phyloP scores from a whole-genome alignment of 2,888 invertebrate genomes.

The Coelogynopora nodosa region DNA sequence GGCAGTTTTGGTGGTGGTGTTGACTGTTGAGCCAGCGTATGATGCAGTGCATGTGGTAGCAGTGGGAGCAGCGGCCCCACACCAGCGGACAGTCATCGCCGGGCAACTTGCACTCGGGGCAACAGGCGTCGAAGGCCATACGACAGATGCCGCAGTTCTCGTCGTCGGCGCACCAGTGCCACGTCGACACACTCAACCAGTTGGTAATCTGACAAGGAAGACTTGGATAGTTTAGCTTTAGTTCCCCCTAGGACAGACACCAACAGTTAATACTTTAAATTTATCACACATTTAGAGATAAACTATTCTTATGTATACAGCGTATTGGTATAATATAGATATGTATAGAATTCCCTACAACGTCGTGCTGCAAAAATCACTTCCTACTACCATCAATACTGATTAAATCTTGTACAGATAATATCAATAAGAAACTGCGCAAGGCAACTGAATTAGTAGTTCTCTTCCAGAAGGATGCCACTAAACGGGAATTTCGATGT shows the following conservation, averaged over 20 bases:
- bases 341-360: too few species aligned
- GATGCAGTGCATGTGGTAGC: conserved; percentile 99
- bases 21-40: conserved; percentile 94
- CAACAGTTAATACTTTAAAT: too few species aligned
- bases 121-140: conserved; percentile 96
- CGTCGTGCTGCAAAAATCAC: too few species aligned
- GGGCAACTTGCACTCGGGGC: conserved; percentile 91
- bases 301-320: too few species aligned
- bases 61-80: conserved; percentile 97
- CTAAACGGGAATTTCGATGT: background rate
- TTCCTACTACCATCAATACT: too few species aligned
- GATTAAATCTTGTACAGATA: too few species aligned
- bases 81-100: conserved; percentile 95
- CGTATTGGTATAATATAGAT: too few species aligned
- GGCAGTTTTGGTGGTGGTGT: conserved; percentile 64
- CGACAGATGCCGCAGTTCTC: conserved; percentile 94
- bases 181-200: conserved; percentile 92
- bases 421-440: too few species aligned
- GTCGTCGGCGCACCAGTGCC: conserved; percentile 98
- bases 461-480: too few species aligned
- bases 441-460: too few species aligned
- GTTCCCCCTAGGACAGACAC: too few species aligned
- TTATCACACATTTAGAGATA: too few species aligned
- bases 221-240: background rate
- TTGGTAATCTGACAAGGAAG: conserved; percentile 38